Conservation (phyloP, 2,888 invertebrate genomes). For the Diaperis boleti region DNA sequence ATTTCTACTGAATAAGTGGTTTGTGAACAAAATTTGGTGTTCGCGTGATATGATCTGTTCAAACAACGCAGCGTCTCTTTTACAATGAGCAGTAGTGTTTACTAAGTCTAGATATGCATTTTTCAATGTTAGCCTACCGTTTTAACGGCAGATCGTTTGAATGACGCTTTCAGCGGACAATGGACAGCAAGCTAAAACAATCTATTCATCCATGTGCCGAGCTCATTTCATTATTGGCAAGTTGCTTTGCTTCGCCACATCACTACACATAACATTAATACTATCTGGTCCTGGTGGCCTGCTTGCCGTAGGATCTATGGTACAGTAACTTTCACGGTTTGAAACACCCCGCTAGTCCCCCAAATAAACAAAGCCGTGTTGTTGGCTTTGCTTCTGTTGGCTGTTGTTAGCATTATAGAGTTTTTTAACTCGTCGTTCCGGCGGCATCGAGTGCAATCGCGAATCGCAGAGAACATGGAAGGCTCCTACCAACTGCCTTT, state of each 20-base stretch:
- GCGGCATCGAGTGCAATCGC: conserved; percentile 30
- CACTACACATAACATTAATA: conserved; percentile 13
- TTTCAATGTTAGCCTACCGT: conserved; percentile 10
- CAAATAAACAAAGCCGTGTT: conserved; percentile 45
- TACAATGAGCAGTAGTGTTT: not conserved
- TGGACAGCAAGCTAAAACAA: conserved; percentile 22
- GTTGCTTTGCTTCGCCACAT: conserved; percentile 17
- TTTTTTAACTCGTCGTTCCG: conserved; percentile 36
- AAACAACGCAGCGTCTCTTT: not conserved
- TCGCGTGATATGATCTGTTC: no score
- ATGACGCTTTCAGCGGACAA: conserved; percentile 23
- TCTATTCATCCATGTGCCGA: conserved; percentile 18
- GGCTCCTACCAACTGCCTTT: conserved; percentile 2
- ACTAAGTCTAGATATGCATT: conserved; percentile 8
- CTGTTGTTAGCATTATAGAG: conserved; percentile 30
- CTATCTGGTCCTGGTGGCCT: conserved; percentile 28
- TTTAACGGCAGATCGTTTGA: conserved; percentile 11
- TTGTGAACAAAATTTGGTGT: no score
- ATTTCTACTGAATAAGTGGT: no score
- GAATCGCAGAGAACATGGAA: conserved; percentile 20
- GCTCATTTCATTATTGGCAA: conserved; percentile 29
- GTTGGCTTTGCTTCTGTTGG: conserved; percentile 4
- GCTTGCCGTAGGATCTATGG: conserved; percentile 49
- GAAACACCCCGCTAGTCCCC: conserved; percentile 45
- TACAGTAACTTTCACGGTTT: conserved; percentile 52